Base-by-base conservation (phyloP, 1,140 invertebrate species). In the Augochlora pura region DNA sequence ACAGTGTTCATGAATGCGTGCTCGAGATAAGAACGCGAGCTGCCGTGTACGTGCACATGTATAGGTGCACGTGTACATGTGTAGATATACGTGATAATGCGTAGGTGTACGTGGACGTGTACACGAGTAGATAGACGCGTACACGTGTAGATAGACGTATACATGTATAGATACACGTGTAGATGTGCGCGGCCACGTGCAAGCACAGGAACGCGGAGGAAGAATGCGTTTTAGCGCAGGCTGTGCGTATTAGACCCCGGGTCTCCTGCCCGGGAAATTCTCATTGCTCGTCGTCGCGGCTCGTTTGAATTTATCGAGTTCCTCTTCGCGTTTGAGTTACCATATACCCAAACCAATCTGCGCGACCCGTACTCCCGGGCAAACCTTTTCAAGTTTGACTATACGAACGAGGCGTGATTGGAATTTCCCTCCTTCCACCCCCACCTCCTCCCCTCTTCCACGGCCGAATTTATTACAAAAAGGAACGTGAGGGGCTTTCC, bases 401-500 rank as follows among this genome's bases (percentile, higher is more conserved):
- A 18, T 66, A 46, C 32, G 75, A 77, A 77, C 18, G 49, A 66
- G n/a, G 9, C 68, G 66, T 68, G 77, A 78, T 78, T 39, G 57
- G 49, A 78, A 72, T 78, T 39, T 66, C 16, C 38, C 32, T 65
- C 3, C 46, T 54, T n/a, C n/a, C n/a, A n/a, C n/a, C n/a, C n/a
- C n/a, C n/a, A n/a, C n/a, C n/a, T n/a, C n/a, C n/a, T n/a, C n/a
- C n/a, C n/a, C n/a, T n/a, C n/a, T n/a, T n/a, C n/a, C n/a, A 21
- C 39, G 64, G 46, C 65, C 7, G n/a, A 54, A 79, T 78, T 78
- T 78, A 71, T 78, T 78, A 65, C 42, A 72, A 42, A 76, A 59
- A 46, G 70, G 32, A 60, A 69, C 68, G 69, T 65, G 62, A 72
- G 32, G 38, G 52, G 38, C 59, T 79, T 65, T 25, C 38, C 38